Percentiles rank a stretch among this genome's conserved stretches.
Conservation (phyloP, 64 coral and sea anemone species). For the Acropora tenuis region DNA sequence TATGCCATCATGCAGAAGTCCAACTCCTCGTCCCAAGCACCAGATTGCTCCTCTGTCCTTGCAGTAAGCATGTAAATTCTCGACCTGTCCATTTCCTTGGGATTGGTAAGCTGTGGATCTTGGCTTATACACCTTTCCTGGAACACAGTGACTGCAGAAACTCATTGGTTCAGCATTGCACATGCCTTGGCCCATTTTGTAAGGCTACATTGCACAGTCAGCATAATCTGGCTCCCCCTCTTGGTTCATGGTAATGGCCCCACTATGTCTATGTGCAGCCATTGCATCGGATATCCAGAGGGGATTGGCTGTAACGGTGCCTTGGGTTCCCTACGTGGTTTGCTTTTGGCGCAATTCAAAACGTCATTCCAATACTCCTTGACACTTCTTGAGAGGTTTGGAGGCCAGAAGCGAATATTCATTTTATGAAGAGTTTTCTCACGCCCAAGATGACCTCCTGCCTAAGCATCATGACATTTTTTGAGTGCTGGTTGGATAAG, state of each 20-base stretch:
- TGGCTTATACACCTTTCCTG: conserved; percentile 23
- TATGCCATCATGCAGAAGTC: neutral
- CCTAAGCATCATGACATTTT: no score
- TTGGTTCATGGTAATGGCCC: conserved; percentile 43
- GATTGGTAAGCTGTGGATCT: conserved; percentile 55
- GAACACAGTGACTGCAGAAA: neutral
- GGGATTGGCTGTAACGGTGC: conserved; percentile 64
- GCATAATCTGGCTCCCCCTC: conserved; percentile 48
- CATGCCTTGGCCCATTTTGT: conserved; percentile 42
- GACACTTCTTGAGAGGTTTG: conserved; percentile 16
- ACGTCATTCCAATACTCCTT: conserved; percentile 39
- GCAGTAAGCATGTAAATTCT: conserved; percentile 25
- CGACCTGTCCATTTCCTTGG: conserved; percentile 39
- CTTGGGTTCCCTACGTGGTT: conserved; percentile 1
- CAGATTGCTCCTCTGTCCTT: neutral
- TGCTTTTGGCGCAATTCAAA: conserved; percentile 51
- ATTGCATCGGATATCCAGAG: conserved; percentile 42
- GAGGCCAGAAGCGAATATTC: conserved; percentile 46
- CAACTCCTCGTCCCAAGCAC: neutral
- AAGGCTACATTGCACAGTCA: conserved; percentile 48
- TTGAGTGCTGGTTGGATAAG: no score
- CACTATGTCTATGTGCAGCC: conserved; percentile 52
- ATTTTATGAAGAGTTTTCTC: neutral
- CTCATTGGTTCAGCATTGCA: neutral
- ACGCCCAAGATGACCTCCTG: no score